Evolutionary conservation across 2,113 vertebrate genomes (phyloP), one percentile per base, ranked within the genome.

Genomic region (Paraplagusia blochii): DNA sequence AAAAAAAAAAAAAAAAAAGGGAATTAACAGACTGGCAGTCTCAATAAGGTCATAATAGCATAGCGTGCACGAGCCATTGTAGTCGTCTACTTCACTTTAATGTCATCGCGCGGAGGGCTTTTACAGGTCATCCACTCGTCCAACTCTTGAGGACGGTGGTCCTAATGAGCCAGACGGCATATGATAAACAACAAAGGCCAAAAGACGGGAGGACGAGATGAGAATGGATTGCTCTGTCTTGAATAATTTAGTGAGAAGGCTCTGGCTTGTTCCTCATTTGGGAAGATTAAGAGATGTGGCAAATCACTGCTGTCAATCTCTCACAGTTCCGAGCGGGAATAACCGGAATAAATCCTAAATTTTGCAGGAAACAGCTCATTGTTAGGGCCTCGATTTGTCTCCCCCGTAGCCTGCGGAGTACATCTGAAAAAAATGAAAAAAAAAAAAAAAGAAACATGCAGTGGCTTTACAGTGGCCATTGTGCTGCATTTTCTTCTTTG

Each of bases 161-260:
- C 52, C 74, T 83, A 79, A 86, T 79, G 72, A 82, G 72, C 40
- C 35, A 18, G 38, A 29, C 61, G 63, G 34, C 36, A 36, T 58
- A 63, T 46, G 44, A 55, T 47, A 59, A 49, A 35, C 11, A 63
- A 45, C 59, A 54, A 8, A 36, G 57, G 45, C 42, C 72, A 45
- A 52, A 72, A 66, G 67, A 66, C 42, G 56, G 49, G 52, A 69
- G 84, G 83, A 83, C 76, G 53, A 76, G 66, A 74, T 77, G 65
- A 81, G 86, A 79, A 67, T 76, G 62, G 82, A 79, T 70, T 70
- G 71, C 68, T 68, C 82, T 59, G 54, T 69, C 62, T 46, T 90
- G 81, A 89, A 88, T 89, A 79, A 88, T 88, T 89, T 84, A 88
- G 74, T 69, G 72, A 72, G n/a, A 63, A 46, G 51, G 74, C 85